Percentiles rank a stretch among this genome's conserved stretches.
Evolutionary conservation across 2,113 vertebrate species (phyloP).

Genomic region (Phalacrocorax carbo): DNA sequence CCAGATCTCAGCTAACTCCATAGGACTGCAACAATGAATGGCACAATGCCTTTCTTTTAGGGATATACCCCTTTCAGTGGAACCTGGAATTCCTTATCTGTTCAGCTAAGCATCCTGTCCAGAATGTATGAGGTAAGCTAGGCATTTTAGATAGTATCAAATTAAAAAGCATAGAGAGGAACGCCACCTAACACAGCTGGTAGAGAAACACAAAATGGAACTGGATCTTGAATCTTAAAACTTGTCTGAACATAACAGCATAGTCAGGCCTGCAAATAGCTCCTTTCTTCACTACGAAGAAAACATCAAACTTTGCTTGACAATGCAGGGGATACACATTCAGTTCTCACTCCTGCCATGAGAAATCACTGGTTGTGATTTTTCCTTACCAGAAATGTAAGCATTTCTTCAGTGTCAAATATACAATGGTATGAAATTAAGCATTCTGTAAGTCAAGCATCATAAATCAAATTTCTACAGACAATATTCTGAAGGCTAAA

Average conservation of each 20-base stretch:
- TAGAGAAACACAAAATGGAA: not conserved
- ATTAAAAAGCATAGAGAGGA: not conserved
- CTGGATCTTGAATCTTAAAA: not conserved
- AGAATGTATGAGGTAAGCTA: not conserved
- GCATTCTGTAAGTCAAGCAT: not conserved
- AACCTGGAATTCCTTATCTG: not conserved
- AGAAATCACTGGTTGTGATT: not conserved
- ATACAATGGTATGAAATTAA: not conserved
- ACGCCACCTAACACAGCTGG: not conserved
- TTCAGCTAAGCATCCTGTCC: not conserved
- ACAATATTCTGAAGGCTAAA: not conserved
- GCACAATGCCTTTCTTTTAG: not conserved
- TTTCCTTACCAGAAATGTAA: not conserved
- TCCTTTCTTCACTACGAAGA: not conserved
- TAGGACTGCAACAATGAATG: not conserved
- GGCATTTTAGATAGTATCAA: not conserved
- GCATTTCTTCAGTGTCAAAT: not conserved
- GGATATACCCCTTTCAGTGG: not conserved
- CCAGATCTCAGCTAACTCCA: not conserved
- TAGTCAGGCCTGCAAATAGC: not conserved
- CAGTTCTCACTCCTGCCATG: not conserved
- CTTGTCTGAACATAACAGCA: not conserved
- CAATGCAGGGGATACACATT: not conserved
- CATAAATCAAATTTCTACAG: not conserved
- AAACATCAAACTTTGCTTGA: not conserved